Percentiles rank a stretch among this genome's conserved stretches.
Evolutionary conservation across 1,140 invertebrate species (phyloP).

Genomic region (Pristionchus pacificus): DNA sequence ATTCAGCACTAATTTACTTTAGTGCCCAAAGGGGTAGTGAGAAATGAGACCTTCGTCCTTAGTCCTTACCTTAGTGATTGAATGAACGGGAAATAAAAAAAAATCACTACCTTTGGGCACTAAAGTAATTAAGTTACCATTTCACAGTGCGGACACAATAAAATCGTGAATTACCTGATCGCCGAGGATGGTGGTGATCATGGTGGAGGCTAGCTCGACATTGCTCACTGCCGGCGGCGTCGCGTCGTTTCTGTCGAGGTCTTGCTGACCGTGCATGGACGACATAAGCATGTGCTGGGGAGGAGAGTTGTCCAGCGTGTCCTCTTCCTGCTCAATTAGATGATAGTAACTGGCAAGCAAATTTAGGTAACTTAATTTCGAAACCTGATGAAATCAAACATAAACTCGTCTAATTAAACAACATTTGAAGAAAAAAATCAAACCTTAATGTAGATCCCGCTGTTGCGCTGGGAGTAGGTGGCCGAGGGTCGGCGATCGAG

Average conservation of each 20-base stretch:
- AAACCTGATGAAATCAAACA: background rate
- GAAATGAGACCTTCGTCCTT: no score
- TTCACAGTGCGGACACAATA: no score
- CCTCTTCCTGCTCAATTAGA: conserved; percentile 22
- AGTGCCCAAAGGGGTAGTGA: no score
- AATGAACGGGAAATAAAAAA: no score
- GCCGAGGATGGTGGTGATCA: conserved; percentile 30
- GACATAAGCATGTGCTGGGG: conserved; percentile 19
- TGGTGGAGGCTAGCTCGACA: conserved; percentile 31
- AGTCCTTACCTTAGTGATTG: no score
- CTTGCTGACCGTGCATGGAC: conserved; percentile 23
- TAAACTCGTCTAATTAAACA: background rate
- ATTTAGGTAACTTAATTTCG: background rate
- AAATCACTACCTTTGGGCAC: no score
- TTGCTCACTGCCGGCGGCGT: conserved; percentile 38
- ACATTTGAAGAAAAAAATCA: background rate
- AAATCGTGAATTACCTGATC: conserved; percentile 12
- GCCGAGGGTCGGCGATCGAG: conserved; percentile 15
- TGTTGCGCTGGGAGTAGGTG: conserved; percentile 8
- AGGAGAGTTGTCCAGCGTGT: conserved; percentile 4
- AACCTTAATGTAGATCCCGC: conserved; percentile 22
- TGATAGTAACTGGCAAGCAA: background rate
- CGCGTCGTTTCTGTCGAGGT: conserved; percentile 33
- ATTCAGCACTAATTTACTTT: no score
- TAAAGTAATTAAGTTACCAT: no score